These are phyloP conservation scores for Atopsyche davidsoni DNA, from an alignment of 1,140 invertebrate genomes.

Conservation along the genomic window DNA sequence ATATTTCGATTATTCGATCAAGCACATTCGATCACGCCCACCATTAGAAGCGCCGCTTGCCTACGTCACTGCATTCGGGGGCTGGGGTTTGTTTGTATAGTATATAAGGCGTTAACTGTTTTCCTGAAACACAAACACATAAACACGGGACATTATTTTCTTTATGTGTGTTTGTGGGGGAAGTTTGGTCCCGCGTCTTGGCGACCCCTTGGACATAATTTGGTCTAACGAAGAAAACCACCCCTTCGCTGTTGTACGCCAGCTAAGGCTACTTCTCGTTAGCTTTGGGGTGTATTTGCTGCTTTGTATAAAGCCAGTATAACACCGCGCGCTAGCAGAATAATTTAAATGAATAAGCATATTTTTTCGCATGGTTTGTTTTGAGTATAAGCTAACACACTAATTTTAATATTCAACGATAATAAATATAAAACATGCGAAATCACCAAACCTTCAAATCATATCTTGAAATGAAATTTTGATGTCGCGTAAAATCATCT, in stretches of 20 bases:
- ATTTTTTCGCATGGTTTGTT: too few species aligned
- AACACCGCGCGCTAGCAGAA: too few species aligned
- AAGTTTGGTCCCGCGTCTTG: constrained; percentile 2
- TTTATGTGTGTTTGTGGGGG: not conserved
- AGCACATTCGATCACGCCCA: not conserved
- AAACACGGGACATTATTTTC: constrained; percentile 13
- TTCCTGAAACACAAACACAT: constrained; percentile 11
- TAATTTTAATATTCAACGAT: too few species aligned
- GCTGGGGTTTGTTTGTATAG: not conserved
- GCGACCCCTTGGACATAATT: constrained; percentile 26
- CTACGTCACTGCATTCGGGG: not conserved
- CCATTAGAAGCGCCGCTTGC: not conserved
- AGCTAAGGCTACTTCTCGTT: too few species aligned
- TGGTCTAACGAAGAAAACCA: constrained; percentile 29
- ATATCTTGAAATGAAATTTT: too few species aligned
- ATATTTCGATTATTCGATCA: not conserved
- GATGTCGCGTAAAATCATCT: too few species aligned
- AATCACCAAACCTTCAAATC: too few species aligned
- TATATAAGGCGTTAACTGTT: constrained; percentile 12
- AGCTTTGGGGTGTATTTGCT: constrained; percentile 1
- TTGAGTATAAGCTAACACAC: too few species aligned
- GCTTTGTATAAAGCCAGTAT: too few species aligned
- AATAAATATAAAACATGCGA: too few species aligned
- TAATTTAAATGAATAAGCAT: too few species aligned
- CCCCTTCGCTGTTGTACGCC: constrained; percentile 14